Percentiles rank a stretch among this genome's conserved stretches.
These are phyloP conservation scores for Sesamia inferens DNA, from an alignment of 2,888 invertebrate species.

Conservation along the genomic window DNA sequence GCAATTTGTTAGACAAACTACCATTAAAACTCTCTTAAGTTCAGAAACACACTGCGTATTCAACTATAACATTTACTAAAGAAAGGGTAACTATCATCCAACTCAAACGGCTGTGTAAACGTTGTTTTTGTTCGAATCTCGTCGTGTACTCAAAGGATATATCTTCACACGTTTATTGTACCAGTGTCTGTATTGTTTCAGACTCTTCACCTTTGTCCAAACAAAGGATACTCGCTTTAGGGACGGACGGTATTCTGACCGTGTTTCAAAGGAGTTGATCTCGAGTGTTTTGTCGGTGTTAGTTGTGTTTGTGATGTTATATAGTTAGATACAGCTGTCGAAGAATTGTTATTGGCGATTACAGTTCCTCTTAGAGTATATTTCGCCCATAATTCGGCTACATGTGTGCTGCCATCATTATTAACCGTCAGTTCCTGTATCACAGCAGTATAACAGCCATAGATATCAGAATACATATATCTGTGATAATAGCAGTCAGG, in stretches of 20 bases:
- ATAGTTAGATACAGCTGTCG: background rate
- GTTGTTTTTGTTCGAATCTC: constrained; percentile 50
- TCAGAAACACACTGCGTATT: background rate
- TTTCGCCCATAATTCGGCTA: background rate
- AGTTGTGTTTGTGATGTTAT: constrained; percentile 7
- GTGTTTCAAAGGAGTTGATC: constrained; percentile 33
- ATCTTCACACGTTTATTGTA: constrained; percentile 51
- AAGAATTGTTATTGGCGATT: background rate
- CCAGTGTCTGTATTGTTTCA: constrained; percentile 50
- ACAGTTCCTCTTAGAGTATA: background rate
- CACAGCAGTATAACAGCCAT: too few species aligned
- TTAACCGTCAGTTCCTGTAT: background rate
- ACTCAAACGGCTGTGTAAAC: constrained; percentile 20
- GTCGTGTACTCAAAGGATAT: constrained; percentile 42
- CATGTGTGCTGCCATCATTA: background rate
- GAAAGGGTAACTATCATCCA: background rate
- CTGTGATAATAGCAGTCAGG: too few species aligned
- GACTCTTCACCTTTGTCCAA: constrained; percentile 34
- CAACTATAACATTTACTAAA: background rate
- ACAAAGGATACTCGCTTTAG: constrained; percentile 41
- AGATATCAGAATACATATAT: too few species aligned
- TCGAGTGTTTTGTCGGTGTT: constrained; percentile 18
- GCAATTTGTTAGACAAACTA: background rate
- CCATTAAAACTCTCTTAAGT: background rate
- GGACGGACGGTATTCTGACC: constrained; percentile 26